A percentile compares a stretch with the other conserved stretches of the same genome.
These are phyloP conservation scores for Ctenopoma kingsleyae DNA, from an alignment of 2,797 vertebrate species.

Conservation along the genomic window DNA sequence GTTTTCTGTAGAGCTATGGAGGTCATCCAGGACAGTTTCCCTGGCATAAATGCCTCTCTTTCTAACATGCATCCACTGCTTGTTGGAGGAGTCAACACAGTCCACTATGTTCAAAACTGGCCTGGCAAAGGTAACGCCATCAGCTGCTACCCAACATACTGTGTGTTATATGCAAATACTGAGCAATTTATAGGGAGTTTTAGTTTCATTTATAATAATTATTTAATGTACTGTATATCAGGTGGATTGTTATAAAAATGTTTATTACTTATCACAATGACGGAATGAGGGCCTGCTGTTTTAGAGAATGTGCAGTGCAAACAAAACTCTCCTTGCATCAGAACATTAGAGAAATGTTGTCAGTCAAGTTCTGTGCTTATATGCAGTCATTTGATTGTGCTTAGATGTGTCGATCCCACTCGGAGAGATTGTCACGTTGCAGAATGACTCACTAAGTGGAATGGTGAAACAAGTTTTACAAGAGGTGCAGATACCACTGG, in stretches of 20 bases:
- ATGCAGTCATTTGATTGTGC: constrained; percentile 18
- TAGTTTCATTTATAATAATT: neutral
- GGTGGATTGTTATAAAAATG: neutral
- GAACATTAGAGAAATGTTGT: neutral
- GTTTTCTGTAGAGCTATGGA: constrained; percentile 61
- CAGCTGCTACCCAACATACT: neutral
- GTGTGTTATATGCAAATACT: neutral
- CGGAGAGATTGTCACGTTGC: constrained; percentile 67
- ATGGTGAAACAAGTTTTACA: constrained; percentile 49
- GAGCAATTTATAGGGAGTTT: neutral
- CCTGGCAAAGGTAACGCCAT: constrained; percentile 76
- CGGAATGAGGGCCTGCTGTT: neutral
- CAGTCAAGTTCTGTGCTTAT: constrained; percentile 2
- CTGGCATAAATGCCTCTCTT: constrained; percentile 49
- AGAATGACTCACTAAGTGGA: constrained; percentile 58
- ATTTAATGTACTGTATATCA: neutral
- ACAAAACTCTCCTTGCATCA: neutral
- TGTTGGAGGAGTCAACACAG: constrained; percentile 55
- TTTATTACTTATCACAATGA: neutral
- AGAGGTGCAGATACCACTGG: constrained; percentile 73
- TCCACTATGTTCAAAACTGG: constrained; percentile 79
- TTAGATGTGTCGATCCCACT: constrained; percentile 78
- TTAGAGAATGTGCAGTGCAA: neutral
- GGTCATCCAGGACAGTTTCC: constrained; percentile 62
- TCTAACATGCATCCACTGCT: constrained; percentile 56